phyloP scores from a whole-genome alignment of 2,888 invertebrate genomes.

The Drosophila anomalata region DNA sequence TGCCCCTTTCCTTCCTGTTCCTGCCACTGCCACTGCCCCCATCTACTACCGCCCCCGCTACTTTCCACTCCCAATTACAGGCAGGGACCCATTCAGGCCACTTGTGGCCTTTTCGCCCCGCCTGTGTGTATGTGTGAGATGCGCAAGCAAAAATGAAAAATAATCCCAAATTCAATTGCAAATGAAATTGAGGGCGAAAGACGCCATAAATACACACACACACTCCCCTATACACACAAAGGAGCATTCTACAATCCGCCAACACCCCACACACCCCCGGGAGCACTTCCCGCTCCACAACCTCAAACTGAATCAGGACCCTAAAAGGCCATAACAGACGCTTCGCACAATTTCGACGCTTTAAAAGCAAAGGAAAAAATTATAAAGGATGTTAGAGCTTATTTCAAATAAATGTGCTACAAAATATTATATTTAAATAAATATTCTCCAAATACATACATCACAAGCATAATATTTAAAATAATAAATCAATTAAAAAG shows the following conservation, averaged over 20 bases:
- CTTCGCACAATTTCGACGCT: slow-evolving; percentile 63
- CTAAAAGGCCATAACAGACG: slow-evolving; percentile 59
- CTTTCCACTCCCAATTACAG: slow-evolving; percentile 36
- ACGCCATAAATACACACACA: slow-evolving; percentile 60
- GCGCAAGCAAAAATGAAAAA: slow-evolving; percentile 78
- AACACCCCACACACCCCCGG: slow-evolving; percentile 19
- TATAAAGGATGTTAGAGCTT: slow-evolving; percentile 17
- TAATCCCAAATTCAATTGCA: slow-evolving; percentile 80
- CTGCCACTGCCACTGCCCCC: neutral
- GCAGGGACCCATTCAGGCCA: slow-evolving; percentile 64
- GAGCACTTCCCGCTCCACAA: slow-evolving; percentile 19
- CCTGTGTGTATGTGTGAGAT: slow-evolving; percentile 45
- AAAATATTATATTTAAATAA: slow-evolving; percentile 5
- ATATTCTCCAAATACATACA: neutral
- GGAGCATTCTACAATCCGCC: slow-evolving; percentile 9
- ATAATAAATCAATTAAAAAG: neutral
- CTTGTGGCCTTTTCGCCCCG: slow-evolving; percentile 68
- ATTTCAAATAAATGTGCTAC: slow-evolving; percentile 4
- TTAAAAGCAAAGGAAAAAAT: slow-evolving; percentile 43
- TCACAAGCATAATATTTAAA: neutral
- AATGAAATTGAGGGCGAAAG: slow-evolving; percentile 79
- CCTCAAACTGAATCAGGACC: slow-evolving; percentile 48
- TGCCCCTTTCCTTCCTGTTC: neutral
- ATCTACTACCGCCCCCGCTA: neutral
- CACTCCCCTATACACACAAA: slow-evolving; percentile 24